A percentile compares a stretch with the other conserved stretches of the same genome.
These are phyloP conservation scores for Rotaria macrura DNA, from an alignment of 2,888 invertebrate species.

Conservation along the genomic window DNA sequence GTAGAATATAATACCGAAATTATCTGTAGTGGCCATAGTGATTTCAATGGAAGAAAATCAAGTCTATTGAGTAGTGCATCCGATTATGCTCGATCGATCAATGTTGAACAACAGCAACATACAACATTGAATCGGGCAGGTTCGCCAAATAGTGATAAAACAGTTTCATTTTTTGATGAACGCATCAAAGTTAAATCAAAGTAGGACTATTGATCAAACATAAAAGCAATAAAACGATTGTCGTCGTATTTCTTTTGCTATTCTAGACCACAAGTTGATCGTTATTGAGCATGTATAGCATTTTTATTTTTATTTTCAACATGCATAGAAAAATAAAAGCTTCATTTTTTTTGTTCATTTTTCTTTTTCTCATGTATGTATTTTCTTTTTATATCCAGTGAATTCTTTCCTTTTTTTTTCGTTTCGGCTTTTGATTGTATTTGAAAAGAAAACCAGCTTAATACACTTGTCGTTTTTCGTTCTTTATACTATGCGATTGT, in stretches of 20 bases:
- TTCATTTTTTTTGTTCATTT: background rate
- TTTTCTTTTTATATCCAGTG: background rate
- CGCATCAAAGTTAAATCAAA: background rate
- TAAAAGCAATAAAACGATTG: background rate
- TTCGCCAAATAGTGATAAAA: constrained; percentile 5
- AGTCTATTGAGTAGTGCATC: constrained; percentile 19
- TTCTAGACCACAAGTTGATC: background rate
- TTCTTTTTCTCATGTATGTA: background rate
- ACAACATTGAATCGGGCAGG: background rate
- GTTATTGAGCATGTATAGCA: background rate
- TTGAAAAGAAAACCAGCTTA: background rate
- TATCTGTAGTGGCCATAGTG: background rate
- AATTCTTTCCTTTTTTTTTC: background rate
- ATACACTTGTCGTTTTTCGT: background rate
- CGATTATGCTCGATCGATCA: constrained; percentile 11
- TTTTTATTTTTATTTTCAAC: background rate
- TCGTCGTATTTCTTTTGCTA: background rate
- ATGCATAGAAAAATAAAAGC: background rate
- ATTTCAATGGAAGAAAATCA: background rate
- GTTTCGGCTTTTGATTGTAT: background rate
- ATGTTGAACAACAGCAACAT: background rate
- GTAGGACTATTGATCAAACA: background rate
- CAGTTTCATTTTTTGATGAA: constrained; percentile 10
- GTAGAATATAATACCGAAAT: background rate
- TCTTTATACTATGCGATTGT: background rate